These are phyloP conservation scores for Gorsachius magnificus DNA, from an alignment of 2,797 vertebrate species.

Conservation along the genomic window DNA sequence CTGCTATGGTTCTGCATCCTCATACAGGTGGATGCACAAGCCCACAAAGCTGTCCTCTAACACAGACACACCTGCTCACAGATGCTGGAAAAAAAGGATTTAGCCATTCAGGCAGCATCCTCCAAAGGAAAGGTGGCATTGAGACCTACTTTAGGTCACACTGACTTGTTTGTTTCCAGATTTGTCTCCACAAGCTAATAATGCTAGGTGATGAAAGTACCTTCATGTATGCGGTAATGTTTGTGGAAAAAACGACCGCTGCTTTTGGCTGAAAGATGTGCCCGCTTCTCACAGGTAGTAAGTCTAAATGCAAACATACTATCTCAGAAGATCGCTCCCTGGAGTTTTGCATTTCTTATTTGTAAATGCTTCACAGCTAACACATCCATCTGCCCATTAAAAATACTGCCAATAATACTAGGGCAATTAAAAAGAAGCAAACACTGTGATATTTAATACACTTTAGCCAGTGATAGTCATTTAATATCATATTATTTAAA, in stretches of 20 bases:
- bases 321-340: background rate
- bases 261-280: background rate
- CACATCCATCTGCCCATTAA: background rate
- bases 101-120: background rate
- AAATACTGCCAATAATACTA: background rate
- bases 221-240: background rate
- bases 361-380: background rate
- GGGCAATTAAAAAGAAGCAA: background rate
- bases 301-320: background rate
- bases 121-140: background rate
- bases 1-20: background rate
- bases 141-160: background rate
- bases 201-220: background rate
- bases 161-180: background rate
- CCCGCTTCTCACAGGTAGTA: background rate
- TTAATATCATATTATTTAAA: background rate
- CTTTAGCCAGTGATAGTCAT: background rate
- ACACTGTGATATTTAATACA: background rate
- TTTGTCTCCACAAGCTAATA: background rate
- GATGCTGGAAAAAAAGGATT: background rate
- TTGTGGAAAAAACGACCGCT: background rate
- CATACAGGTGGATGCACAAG: background rate
- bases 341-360: background rate
- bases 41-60: background rate
- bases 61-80: background rate